Evolutionary conservation across 2,797 vertebrate species (phyloP).

Genomic region (Notolepis coatsorum): DNA sequence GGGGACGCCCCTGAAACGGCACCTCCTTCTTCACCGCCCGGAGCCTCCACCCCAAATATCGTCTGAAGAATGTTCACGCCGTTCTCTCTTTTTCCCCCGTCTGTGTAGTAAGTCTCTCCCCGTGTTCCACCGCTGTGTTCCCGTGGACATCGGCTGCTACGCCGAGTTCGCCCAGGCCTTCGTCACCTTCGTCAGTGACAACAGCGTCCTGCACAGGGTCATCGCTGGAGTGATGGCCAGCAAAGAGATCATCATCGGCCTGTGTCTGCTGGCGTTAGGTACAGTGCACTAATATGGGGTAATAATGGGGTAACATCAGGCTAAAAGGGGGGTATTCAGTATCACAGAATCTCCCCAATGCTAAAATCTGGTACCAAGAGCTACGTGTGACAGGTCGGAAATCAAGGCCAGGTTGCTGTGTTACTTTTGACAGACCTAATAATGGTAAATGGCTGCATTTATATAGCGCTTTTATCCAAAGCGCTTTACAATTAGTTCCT

Average conservation of each 20-base stretch:
- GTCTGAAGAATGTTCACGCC: neutral
- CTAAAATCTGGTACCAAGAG: too few relatives aligned
- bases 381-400: too few relatives aligned
- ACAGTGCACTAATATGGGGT: conserved; percentile 2
- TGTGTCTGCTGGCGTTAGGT: conserved; percentile 98
- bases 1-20: too few relatives aligned
- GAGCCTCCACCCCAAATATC: too few relatives aligned
- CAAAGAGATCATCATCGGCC: conserved; percentile 98
- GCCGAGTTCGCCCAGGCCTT: conserved; percentile 93
- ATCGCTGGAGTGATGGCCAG: conserved; percentile 96
- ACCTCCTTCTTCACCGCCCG: too few relatives aligned
- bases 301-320: neutral
- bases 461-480: too few relatives aligned
- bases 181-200: conserved; percentile 94
- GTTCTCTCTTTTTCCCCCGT: conserved; percentile 1
- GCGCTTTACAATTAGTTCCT: too few relatives aligned
- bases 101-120: conserved; percentile 84
- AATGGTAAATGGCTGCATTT: too few relatives aligned
- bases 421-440: too few relatives aligned
- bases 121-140: conserved; percentile 95
- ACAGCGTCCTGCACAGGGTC: conserved; percentile 93
- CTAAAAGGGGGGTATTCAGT: too few relatives aligned
- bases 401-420: too few relatives aligned
- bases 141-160: conserved; percentile 91
- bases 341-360: too few relatives aligned